Evolutionary conservation across 2,797 vertebrate genomes (phyloP).

Genomic region (Artibeus jamaicensis): DNA sequence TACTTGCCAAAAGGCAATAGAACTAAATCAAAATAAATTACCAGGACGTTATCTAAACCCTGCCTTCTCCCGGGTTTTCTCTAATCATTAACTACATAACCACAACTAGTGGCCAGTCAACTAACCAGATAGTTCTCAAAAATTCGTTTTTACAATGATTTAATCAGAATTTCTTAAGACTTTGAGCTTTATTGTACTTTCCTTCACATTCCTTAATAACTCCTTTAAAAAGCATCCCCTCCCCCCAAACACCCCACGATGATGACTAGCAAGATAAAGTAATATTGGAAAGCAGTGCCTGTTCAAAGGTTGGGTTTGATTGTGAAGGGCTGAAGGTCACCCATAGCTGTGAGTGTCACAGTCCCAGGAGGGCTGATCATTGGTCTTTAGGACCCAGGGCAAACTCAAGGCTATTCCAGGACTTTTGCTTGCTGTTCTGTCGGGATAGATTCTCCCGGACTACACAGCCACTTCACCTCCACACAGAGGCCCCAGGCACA

Average conservation of each 20-base stretch:
- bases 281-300: neutral
- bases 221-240: neutral
- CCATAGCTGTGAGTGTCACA: neutral
- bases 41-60: neutral
- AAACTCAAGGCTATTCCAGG: neutral
- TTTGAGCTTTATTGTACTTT: neutral
- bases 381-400: neutral
- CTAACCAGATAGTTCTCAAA: neutral
- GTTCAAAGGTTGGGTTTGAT: conserved; percentile 6
- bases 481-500: neutral
- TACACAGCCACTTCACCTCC: neutral
- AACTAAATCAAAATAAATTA: neutral
- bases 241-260: too few species aligned
- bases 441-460: neutral
- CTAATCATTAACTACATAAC: conserved; percentile 16
- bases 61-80: neutral
- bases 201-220: neutral
- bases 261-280: neutral
- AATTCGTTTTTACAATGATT: neutral
- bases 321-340: neutral
- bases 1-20: neutral
- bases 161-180: conserved; percentile 21
- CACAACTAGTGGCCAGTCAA: neutral
- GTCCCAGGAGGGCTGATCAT: neutral
- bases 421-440: neutral